These are phyloP conservation scores for Trissoscelio sp. DNA, from an alignment of 2,888 invertebrate species.

Conservation along the genomic window DNA sequence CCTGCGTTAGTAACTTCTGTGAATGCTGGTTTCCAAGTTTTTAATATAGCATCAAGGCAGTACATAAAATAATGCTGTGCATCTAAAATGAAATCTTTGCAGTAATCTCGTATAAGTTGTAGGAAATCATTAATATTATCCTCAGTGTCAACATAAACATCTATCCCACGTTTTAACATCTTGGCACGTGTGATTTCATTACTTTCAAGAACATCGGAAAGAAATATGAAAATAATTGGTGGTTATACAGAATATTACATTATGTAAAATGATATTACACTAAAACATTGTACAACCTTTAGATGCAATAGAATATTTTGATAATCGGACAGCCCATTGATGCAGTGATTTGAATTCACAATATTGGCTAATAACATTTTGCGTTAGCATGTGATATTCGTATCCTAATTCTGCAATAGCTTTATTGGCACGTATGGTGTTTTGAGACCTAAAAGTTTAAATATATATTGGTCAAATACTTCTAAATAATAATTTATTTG, in stretches of 20 bases:
- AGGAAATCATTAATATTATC: slow-evolving; percentile 44
- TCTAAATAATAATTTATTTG: neutral
- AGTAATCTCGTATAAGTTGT: slow-evolving; percentile 82
- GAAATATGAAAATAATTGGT: neutral
- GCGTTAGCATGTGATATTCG: slow-evolving; percentile 75
- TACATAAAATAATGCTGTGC: slow-evolving; percentile 79
- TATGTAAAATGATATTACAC: neutral
- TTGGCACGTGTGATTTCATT: slow-evolving; percentile 73
- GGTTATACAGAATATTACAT: too few species aligned
- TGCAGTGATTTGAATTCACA: slow-evolving; percentile 74
- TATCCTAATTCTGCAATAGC: slow-evolving; percentile 75
- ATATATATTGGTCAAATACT: too few species aligned
- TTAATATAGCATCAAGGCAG: slow-evolving; percentile 81
- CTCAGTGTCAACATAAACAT: slow-evolving; percentile 72
- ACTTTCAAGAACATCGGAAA: slow-evolving; percentile 77
- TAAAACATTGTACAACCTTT: slow-evolving; percentile 75
- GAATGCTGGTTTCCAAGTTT: slow-evolving; percentile 83
- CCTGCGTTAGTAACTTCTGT: slow-evolving; percentile 53
- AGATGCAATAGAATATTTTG: slow-evolving; percentile 77
- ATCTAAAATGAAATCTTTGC: slow-evolving; percentile 82
- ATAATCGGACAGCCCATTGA: slow-evolving; percentile 78
- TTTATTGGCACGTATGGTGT: slow-evolving; percentile 72
- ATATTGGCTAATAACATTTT: slow-evolving; percentile 70
- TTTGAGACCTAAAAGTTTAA: slow-evolving; percentile 70
- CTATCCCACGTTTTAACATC: slow-evolving; percentile 76